These are phyloP conservation scores for Aradus depressus DNA, from an alignment of 2,888 invertebrate species.

Conservation along the genomic window DNA sequence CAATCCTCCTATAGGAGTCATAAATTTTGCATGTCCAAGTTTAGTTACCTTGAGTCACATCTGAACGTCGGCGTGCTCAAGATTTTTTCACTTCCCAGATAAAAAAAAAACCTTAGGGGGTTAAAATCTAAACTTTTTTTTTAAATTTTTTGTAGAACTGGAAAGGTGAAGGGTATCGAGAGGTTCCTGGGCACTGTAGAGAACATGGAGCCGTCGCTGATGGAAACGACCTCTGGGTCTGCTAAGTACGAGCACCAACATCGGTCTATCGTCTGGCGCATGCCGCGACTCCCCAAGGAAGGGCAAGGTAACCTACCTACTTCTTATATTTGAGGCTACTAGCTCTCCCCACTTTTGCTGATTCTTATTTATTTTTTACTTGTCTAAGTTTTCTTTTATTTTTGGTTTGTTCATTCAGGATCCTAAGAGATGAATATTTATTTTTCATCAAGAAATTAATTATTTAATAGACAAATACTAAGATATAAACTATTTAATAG, in stretches of 20 bases:
- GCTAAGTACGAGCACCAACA: constrained; percentile 99
- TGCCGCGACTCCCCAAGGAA: constrained; percentile 93
- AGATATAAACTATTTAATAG: background rate
- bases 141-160: constrained; percentile 45
- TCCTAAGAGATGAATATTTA: background rate
- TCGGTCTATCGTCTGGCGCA: constrained; percentile 94
- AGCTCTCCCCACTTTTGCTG: background rate
- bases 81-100: no score
- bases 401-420: no score
- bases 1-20: no score
- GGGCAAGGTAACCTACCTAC: constrained; percentile 89
- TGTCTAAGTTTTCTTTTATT: no score
- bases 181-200: constrained; percentile 84
- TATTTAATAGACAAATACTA: background rate
- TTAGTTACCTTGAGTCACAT: no score
- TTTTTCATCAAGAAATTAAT: background rate
- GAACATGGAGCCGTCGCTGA: constrained; percentile 77
- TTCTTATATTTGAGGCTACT: background rate
- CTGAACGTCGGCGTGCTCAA: no score
- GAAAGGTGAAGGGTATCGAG: constrained; percentile 87
- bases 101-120: no score
- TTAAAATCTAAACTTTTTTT: no score
- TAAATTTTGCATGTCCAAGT: no score
- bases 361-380: no score
- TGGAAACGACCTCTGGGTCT: constrained; percentile 90